These are phyloP conservation scores for Apis dorsata DNA, from an alignment of 1,140 invertebrate genomes.

Conservation along the genomic window DNA sequence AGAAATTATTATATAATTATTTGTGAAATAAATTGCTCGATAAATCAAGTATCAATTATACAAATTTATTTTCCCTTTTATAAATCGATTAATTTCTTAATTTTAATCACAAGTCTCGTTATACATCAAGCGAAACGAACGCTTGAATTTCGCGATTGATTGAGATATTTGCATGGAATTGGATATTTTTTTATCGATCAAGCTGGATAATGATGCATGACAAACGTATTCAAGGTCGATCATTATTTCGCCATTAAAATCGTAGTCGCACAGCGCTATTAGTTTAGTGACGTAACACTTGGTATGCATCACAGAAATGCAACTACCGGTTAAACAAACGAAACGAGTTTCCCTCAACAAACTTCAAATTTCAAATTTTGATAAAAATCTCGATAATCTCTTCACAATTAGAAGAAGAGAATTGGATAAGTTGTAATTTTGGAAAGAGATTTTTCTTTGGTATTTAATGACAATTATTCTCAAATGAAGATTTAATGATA, in stretches of 20 bases:
- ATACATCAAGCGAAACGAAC: too few species aligned
- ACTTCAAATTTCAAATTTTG: background rate
- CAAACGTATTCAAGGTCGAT: conserved; percentile 46
- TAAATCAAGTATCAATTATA: too few species aligned
- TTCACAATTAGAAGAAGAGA: too few species aligned
- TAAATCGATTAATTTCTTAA: too few species aligned
- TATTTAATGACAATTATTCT: too few species aligned
- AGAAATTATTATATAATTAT: too few species aligned
- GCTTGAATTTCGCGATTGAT: background rate
- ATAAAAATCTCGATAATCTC: background rate
- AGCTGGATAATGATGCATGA: conserved; percentile 25
- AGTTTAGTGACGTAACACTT: background rate
- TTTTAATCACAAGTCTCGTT: too few species aligned
- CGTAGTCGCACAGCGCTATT: conserved; percentile 23
- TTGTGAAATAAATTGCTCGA: too few species aligned
- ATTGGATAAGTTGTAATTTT: too few species aligned
- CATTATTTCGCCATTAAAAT: conserved; percentile 53
- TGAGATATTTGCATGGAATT: background rate
- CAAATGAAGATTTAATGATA: too few species aligned
- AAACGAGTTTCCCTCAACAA: background rate
- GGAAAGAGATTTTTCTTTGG: too few species aligned
- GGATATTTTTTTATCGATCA: conserved; percentile 5
- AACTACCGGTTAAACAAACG: background rate
- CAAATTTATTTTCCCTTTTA: too few species aligned
- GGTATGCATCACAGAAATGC: background rate